Conservation (phyloP, 2,888 invertebrate species). For the Monoplex corrugatus region DNA sequence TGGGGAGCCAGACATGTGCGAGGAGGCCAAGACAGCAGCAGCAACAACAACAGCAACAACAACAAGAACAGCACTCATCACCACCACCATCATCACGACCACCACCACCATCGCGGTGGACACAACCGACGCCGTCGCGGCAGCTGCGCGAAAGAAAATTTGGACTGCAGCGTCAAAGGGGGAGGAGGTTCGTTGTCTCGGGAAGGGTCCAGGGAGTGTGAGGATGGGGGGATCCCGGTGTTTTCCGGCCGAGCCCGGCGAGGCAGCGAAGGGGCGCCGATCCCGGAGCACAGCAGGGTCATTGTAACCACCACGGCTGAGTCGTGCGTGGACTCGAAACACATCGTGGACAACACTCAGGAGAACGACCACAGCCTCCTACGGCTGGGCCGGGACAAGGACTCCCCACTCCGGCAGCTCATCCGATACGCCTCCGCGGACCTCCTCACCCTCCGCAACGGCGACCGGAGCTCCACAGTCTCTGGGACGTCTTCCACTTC, state of each 20-base stretch:
- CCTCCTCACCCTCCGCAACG: conserved; percentile 41
- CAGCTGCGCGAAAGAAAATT: conserved; percentile 60
- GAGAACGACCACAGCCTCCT: conserved; percentile 47
- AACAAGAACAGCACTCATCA: neutral
- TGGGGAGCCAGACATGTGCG: conserved; percentile 94
- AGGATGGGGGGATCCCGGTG: neutral
- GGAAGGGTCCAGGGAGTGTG: conserved; percentile 8
- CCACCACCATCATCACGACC: conserved; percentile 19
- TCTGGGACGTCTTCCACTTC: conserved; percentile 37
- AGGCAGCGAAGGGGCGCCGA: neutral
- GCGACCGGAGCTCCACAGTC: conserved; percentile 35
- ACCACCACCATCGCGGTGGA: conserved; percentile 94
- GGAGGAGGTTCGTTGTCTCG: conserved; percentile 18
- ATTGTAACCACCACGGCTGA: conserved; percentile 44
- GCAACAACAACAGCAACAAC: conserved; percentile 7
- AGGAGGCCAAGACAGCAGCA: conserved; percentile 21
- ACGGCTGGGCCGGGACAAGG: conserved; percentile 33
- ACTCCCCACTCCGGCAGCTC: conserved; percentile 48
- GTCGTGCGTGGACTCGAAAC: conserved; percentile 40
- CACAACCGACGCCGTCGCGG: conserved; percentile 97
- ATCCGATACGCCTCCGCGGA: conserved; percentile 48
- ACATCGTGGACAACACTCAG: conserved; percentile 40
- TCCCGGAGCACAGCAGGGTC: neutral
- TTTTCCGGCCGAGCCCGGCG: neutral
- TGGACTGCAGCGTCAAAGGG: conserved; percentile 56